These are phyloP conservation scores for Glareola pratincola DNA, from an alignment of 2,113 vertebrate genomes.

Conservation along the genomic window DNA sequence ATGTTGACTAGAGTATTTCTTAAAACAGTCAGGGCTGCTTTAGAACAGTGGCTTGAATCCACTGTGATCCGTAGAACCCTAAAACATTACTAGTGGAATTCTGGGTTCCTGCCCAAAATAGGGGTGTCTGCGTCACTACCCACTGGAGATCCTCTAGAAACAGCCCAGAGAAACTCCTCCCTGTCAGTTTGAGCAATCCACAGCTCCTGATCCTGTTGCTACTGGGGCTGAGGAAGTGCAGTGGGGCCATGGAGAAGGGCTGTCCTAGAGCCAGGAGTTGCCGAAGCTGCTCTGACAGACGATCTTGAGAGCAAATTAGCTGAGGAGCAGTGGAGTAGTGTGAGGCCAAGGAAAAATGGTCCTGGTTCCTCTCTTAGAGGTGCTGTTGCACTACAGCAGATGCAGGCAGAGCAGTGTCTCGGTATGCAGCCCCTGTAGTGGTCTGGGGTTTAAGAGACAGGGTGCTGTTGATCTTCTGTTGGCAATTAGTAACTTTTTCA, in stretches of 20 bases:
- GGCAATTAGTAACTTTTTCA: background rate
- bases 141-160: background rate
- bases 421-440: background rate
- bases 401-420: background rate
- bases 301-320: background rate
- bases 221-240: rapidly evolving
- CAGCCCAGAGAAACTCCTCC: background rate
- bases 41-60: background rate
- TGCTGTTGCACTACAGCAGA: background rate
- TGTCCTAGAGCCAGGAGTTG: background rate
- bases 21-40: background rate
- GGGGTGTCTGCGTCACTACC: rapidly evolving
- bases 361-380: background rate
- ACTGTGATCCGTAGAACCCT: background rate
- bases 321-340: rapidly evolving
- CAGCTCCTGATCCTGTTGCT: background rate
- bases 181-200: rapidly evolving
- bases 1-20: background rate
- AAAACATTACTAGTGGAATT: background rate
- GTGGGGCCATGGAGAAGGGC: too few relatives aligned
- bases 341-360: background rate
- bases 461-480: background rate
- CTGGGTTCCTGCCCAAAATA: background rate
- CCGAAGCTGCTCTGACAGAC: background rate
- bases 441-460: background rate